A percentile compares a stretch with the other conserved stretches of the same genome.
These are phyloP conservation scores for Apamea epomidion DNA, from an alignment of 2,888 invertebrate genomes.

Conservation along the genomic window DNA sequence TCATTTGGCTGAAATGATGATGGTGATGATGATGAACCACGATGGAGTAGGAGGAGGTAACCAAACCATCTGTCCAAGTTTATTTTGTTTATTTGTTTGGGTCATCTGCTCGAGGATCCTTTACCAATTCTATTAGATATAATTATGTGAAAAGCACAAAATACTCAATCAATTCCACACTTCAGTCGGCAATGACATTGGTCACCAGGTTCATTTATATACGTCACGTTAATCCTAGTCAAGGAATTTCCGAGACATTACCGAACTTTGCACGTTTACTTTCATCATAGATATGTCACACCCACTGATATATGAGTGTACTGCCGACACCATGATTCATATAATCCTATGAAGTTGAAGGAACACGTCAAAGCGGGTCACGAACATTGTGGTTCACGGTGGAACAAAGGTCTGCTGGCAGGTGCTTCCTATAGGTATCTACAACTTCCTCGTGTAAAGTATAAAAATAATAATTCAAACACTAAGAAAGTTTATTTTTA, in stretches of 20 bases:
- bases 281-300: constrained; percentile 7
- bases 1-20: not conserved
- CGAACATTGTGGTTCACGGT: constrained; percentile 20
- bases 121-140: too few species aligned
- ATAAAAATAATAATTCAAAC: not conserved
- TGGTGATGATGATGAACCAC: not conserved
- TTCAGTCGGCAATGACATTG: not conserved
- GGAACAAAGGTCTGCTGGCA: constrained; percentile 20
- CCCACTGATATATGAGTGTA: not conserved
- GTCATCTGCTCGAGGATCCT: too few species aligned
- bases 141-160: not conserved
- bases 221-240: constrained; percentile 33
- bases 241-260: constrained; percentile 26
- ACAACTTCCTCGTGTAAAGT: not conserved
- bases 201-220: not conserved
- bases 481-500: not conserved
- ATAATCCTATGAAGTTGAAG: constrained; percentile 1
- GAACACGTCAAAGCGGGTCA: constrained; percentile 16
- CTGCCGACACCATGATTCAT: constrained; percentile 25
- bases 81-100: not conserved
- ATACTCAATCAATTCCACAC: not conserved
- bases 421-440: not conserved
- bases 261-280: not conserved
- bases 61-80: not conserved
- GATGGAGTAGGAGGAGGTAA: not conserved